Evolutionary conservation across 2,888 invertebrate species (phyloP), one percentile per base, ranked within the genome.

Genomic region (Calliopum simillimum): DNA sequence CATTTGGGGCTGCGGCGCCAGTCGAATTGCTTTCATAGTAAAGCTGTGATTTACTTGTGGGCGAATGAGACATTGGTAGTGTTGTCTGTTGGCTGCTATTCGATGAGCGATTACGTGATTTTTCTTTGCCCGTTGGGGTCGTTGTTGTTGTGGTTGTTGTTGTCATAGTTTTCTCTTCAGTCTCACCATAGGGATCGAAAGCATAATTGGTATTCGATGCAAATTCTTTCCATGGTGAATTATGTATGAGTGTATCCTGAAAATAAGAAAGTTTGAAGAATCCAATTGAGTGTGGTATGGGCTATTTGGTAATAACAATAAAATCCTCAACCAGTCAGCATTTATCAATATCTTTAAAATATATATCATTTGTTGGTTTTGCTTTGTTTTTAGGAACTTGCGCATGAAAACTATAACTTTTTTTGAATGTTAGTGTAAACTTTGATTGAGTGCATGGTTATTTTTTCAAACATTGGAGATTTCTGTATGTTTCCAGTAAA

Each of bases 191-290:
- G 0, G 94, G 92, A 80, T 96, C 96, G 86, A 96, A 96, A 0
- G 94, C 96, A 86, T 95, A 96, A 86, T 96, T 96, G 0, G 94
- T 95, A 85, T 94, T 94, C 1, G 91, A 88, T 65, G 83, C 79
- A 83, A 95, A 96, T 82, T 96, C 96, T 83, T 94, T 94, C 96
- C 96, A 96, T 1, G 94, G 94, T 19, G 93, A 91, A 84, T 91
- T 93, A 23, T 93, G 92, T 77, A 95, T 93, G 61, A 95, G 87
- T 78, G 93, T 93, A 78, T 94, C 94, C 94, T 95, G 88, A 25
- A 87, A 75, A 47, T 51, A 61, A 66, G 65, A 46, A 23, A 25
- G 19, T 58, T 43, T 2, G 4, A 33, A 33, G 8, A 21, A 33
- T 4, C 11, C 61, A 16, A n/a, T 33, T 33, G 33, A 33, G 33